Conservation (phyloP, 2,113 vertebrate species). For the Hylia prasina region DNA sequence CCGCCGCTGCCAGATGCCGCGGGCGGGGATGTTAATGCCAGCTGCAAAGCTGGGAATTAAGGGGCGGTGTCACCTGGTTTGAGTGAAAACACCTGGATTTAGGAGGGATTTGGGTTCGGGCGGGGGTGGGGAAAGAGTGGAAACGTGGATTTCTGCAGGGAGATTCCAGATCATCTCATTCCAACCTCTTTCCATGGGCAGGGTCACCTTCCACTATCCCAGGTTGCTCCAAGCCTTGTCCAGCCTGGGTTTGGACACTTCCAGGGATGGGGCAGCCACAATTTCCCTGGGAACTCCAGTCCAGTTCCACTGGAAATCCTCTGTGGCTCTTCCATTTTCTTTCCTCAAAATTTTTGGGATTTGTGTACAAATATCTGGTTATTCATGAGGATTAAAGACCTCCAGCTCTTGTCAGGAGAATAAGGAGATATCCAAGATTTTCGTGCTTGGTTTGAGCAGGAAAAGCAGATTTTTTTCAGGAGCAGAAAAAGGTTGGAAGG, state of each 20-base stretch:
- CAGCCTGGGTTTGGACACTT: accelerated
- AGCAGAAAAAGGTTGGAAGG: neutral
- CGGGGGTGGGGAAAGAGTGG: too few species aligned
- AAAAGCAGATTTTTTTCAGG: neutral
- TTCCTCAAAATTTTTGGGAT: neutral
- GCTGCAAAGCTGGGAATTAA: neutral
- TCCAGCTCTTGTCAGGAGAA: neutral
- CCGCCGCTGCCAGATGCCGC: neutral
- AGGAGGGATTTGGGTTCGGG: accelerated
- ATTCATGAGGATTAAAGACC: neutral
- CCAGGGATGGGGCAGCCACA: neutral
- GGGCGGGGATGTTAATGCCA: neutral
- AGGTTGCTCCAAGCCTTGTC: neutral
- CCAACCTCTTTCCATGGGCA: neutral
- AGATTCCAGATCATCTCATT: accelerated
- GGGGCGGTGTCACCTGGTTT: neutral
- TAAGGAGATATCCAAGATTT: accelerated
- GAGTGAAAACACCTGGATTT: neutral
- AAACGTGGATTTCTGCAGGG: neutral
- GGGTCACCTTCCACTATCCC: accelerated
- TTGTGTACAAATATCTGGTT: neutral
- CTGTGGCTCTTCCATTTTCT: neutral
- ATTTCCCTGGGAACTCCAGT: neutral
- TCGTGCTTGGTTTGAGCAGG: accelerated
- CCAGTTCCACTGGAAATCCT: neutral